Conservation (phyloP, 2,888 invertebrate species). For the Cataglyphis rosenhaueri region DNA sequence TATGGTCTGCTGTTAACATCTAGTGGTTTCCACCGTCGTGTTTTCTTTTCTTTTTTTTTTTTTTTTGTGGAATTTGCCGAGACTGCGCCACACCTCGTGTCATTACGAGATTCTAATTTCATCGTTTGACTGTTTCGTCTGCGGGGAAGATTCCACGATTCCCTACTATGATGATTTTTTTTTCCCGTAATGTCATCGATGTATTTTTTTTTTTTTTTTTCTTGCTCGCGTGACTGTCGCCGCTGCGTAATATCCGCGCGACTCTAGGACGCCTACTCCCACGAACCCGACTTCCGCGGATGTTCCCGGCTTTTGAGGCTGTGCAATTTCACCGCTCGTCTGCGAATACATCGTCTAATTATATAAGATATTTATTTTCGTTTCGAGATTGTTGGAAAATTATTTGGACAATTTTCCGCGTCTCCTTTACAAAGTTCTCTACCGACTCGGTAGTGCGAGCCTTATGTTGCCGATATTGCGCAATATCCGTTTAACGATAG, state of each 20-base stretch:
- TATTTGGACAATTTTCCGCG: background rate
- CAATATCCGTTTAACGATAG: slow-evolving; percentile 36
- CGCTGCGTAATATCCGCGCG: slow-evolving; percentile 68
- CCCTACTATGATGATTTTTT: slow-evolving; percentile 12
- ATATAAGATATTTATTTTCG: slow-evolving; percentile 23
- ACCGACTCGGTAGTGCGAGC: background rate
- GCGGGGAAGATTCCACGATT: background rate
- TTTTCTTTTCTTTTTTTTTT: background rate
- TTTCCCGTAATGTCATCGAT: background rate
- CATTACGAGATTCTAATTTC: background rate
- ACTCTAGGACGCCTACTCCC: slow-evolving; percentile 44
- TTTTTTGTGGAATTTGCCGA: slow-evolving; percentile 43
- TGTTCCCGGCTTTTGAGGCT: slow-evolving; percentile 12
- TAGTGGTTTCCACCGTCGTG: slow-evolving; percentile 26
- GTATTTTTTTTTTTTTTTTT: slow-evolving; percentile 39
- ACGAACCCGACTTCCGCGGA: slow-evolving; percentile 54
- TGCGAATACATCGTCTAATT: background rate
- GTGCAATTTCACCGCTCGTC: slow-evolving; percentile 30
- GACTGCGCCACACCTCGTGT: background rate
- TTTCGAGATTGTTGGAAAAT: background rate
- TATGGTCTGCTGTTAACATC: slow-evolving; percentile 68
- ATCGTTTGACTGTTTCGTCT: background rate
- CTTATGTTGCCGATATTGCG: background rate
- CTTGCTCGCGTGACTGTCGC: slow-evolving; percentile 69
- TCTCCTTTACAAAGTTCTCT: background rate